Evolutionary conservation across 2,797 vertebrate species (phyloP), one percentile per base, ranked within the genome.

Genomic region (Clarias platycephalus): DNA sequence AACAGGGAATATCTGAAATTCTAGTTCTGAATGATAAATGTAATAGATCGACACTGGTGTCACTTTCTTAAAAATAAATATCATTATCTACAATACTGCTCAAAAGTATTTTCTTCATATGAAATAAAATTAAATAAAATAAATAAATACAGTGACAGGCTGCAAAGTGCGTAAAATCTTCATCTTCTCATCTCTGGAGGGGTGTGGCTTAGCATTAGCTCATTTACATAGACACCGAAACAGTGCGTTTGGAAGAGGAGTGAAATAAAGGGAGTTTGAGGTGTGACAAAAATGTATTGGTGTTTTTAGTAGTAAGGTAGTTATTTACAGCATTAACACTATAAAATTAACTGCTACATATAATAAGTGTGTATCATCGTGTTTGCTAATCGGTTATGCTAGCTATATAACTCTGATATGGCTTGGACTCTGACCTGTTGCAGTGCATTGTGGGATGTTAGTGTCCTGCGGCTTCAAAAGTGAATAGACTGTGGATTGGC

Each of bases 371-470:
- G 4, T 31, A 12, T 34, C 4, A 28, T 9, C 12, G 16, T 57
- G 31, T 9, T 6, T 8, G 58, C n/a, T 55, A 74, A 12, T 26
- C 24, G 18, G 0, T 9, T 34, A 58, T 20, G 9, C 20, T 60
- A 34, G 55, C 74, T 13, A 77, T 22, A 76, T 12, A 34, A 37
- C 10, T 2, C n/a, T 2, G 34, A 31, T 40, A 24, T n/a, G 7
- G 10, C 12, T 26, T n/a, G 34, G 22, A 26, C 5, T n/a, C 15
- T 62, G 37, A 78, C 31, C 20, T 58, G 24, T 0, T n/a, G 60
- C 78, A 49, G 22, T 64, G 78, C n/a, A 53, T 53, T 40, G n/a
- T 80, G 62, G 77, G 77, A 49, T n/a, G 40, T n/a, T n/a, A 37
- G 20, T 18, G 24, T 37, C 7, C 15, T 57, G 20, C 16, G 3